phyloP scores from a whole-genome alignment of 2,888 invertebrate species.

The Biston betularia region DNA sequence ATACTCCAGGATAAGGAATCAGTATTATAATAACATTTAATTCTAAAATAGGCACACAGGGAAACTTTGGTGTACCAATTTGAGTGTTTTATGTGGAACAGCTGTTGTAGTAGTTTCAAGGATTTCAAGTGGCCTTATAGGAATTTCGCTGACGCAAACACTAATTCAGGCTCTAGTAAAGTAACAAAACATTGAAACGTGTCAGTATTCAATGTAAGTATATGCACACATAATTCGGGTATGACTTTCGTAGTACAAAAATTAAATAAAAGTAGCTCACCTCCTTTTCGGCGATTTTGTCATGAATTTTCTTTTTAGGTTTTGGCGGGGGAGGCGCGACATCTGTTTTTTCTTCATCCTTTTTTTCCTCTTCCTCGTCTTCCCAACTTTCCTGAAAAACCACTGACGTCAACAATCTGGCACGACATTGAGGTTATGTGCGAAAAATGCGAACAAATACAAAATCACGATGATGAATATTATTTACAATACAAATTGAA shows the following conservation, averaged over 20 bases:
- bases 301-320: slow-evolving; percentile 90
- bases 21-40: too few species aligned
- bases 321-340: slow-evolving; percentile 87
- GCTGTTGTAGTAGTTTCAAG: slow-evolving; percentile 17
- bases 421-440: slow-evolving; percentile 76
- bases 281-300: slow-evolving; percentile 96
- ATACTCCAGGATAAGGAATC: too few species aligned
- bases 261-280: slow-evolving; percentile 80
- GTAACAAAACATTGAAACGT: background rate
- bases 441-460: slow-evolving; percentile 44
- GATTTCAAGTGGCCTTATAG: slow-evolving; percentile 2
- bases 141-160: background rate
- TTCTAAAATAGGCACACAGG: background rate
- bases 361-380: slow-evolving; percentile 94
- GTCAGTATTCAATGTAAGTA: background rate
- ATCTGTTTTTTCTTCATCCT: slow-evolving; percentile 89
- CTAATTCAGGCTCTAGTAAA: background rate
- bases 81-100: slow-evolving; percentile 1
- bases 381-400: slow-evolving; percentile 96
- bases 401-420: slow-evolving; percentile 71
- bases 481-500: slow-evolving; percentile 42
- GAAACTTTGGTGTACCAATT: background rate
- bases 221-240: background rate
- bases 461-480: slow-evolving; percentile 32
- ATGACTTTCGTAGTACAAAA: background rate